These are phyloP conservation scores for Myotis daubentonii DNA, from an alignment of 2,797 vertebrate genomes.

Conservation along the genomic window DNA sequence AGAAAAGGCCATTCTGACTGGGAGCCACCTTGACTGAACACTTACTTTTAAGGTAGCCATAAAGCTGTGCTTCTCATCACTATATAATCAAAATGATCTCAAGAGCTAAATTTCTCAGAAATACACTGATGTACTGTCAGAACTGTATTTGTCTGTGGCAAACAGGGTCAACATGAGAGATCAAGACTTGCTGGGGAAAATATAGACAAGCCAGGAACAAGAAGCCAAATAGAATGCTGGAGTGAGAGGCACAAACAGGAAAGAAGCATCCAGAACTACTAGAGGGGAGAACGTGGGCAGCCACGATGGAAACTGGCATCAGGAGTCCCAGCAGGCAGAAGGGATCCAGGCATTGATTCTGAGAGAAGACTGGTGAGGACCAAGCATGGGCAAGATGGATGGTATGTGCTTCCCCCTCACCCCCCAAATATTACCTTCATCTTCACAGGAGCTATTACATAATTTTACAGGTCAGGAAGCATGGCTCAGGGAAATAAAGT, in stretches of 20 bases:
- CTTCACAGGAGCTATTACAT: background rate
- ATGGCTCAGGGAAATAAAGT: background rate
- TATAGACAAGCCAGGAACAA: background rate
- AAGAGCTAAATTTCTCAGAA: background rate
- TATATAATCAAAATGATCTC: background rate
- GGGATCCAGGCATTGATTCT: background rate
- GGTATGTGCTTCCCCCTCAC: background rate
- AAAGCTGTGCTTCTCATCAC: background rate
- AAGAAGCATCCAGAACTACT: background rate
- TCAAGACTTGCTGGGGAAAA: background rate
- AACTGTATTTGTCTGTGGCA: background rate
- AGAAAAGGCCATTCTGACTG: background rate
- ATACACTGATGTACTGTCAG: background rate
- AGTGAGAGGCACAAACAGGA: background rate
- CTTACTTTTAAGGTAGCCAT: background rate
- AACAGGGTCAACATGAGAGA: background rate
- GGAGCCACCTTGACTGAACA: background rate
- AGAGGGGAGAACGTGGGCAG: background rate
- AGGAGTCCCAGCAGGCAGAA: too few relatives aligned
- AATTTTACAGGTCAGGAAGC: background rate
- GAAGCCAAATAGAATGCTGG: background rate
- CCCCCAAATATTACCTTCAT: background rate
- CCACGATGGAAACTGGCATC: accelerated
- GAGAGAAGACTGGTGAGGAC: background rate
- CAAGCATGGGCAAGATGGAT: background rate